These are phyloP conservation scores for Plecotus auritus DNA, from an alignment of 2,113 vertebrate genomes.

Conservation along the genomic window DNA sequence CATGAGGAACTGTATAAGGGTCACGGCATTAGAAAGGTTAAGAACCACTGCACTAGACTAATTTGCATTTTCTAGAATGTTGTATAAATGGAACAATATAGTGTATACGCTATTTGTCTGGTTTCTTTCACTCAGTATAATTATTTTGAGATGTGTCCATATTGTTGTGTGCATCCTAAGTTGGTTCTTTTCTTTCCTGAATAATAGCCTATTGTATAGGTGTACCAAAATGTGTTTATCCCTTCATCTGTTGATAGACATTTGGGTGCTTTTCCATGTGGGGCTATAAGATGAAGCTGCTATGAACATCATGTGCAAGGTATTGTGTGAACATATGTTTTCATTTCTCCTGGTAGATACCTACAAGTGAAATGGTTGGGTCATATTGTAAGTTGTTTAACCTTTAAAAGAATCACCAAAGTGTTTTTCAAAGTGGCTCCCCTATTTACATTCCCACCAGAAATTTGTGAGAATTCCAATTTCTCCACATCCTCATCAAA, in stretches of 20 bases:
- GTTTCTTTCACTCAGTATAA: background rate
- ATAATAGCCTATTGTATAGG: accelerated
- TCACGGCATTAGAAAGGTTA: no score
- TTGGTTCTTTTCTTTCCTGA: background rate
- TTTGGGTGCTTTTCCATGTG: no score
- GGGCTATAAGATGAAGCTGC: background rate
- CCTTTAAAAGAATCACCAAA: background rate
- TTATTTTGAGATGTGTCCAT: background rate
- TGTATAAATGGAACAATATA: no score
- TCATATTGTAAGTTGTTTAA: no score
- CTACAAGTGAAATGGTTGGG: no score
- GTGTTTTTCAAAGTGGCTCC: background rate
- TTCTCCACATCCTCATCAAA: background rate
- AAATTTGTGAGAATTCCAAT: background rate
- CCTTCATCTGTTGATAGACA: background rate
- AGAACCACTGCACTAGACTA: no score
- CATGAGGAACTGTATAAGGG: no score
- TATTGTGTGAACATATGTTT: accelerated
- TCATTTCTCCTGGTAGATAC: no score
- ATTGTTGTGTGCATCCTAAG: accelerated
- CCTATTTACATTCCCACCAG: background rate
- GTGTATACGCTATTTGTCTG: background rate
- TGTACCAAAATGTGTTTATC: background rate
- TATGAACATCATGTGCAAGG: accelerated
- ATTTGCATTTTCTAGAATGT: background rate